Evolutionary conservation across 2,888 invertebrate genomes (phyloP).

Genomic region (Mythimna impura): DNA sequence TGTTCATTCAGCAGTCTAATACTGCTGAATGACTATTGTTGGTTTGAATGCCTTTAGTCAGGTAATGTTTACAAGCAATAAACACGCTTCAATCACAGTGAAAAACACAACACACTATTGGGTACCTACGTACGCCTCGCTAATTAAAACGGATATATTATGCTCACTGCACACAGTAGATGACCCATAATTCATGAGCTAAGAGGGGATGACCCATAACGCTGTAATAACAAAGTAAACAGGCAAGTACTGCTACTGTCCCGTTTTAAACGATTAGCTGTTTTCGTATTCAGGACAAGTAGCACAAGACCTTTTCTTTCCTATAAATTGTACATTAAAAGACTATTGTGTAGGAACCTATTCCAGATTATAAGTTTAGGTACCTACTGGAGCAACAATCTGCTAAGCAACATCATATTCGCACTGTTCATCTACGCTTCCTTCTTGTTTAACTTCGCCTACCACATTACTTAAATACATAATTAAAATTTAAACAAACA

Average conservation of each 20-base stretch:
- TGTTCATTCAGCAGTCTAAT: no score
- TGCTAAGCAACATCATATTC: slow-evolving; percentile 2
- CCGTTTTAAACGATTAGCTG: background rate
- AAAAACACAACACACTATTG: slow-evolving; percentile 4
- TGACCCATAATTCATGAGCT: slow-evolving; percentile 14
- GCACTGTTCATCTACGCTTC: background rate
- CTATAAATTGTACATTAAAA: background rate
- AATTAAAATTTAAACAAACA: slow-evolving; percentile 15
- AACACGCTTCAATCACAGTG: slow-evolving; percentile 6
- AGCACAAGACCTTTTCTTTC: background rate
- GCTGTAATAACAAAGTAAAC: background rate
- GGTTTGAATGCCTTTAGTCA: background rate
- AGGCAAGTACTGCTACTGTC: background rate
- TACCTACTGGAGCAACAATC: slow-evolving; percentile 44
- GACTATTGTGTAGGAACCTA: background rate
- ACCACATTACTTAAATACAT: background rate
- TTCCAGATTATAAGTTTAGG: slow-evolving; percentile 12
- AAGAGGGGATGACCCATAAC: background rate
- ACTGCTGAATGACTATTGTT: slow-evolving; percentile 3
- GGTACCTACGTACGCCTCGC: background rate
- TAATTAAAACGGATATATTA: slow-evolving; percentile 8
- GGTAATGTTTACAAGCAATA: slow-evolving; percentile 33
- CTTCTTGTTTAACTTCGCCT: background rate
- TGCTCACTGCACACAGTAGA: background rate
- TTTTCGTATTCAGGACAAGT: background rate